Conservation (phyloP, 2,797 vertebrate genomes). For the Knipowitschia caucasica region DNA sequence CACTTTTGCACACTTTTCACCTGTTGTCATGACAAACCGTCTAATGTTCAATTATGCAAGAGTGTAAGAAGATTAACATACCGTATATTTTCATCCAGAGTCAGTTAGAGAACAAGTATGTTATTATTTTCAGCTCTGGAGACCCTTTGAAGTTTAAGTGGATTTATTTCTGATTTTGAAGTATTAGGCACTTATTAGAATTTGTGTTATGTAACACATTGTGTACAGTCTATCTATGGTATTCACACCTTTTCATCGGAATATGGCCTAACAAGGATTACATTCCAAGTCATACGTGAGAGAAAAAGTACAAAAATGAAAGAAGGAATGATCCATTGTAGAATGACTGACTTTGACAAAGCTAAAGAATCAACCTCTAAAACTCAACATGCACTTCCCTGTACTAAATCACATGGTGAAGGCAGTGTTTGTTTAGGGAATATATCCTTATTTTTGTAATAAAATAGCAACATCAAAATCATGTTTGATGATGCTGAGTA, state of each 20-base stretch:
- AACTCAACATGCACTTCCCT: slow-evolving; percentile 24
- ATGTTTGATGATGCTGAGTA: no score
- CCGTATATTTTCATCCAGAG: slow-evolving; percentile 29
- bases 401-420: slow-evolving; percentile 24
- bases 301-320: neutral
- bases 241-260: neutral
- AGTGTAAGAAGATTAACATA: slow-evolving; percentile 53
- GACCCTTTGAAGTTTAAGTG: slow-evolving; percentile 20
- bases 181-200: neutral
- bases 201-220: slow-evolving; percentile 2
- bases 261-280: neutral
- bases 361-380: no score
- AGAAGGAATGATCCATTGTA: no score
- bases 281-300: neutral
- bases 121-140: slow-evolving; percentile 24
- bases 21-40: neutral
- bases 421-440: slow-evolving; percentile 22
- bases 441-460: neutral
- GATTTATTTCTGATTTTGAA: slow-evolving; percentile 21
- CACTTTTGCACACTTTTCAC: neutral
- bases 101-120: slow-evolving; percentile 10
- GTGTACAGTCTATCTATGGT: neutral
- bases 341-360: neutral
- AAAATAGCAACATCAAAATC: no score
- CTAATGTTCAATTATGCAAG: slow-evolving; percentile 36